A percentile compares a stretch with the other conserved stretches of the same genome.
Evolutionary conservation across 2,888 invertebrate genomes (phyloP).

Genomic region (Watsonalla binaria): DNA sequence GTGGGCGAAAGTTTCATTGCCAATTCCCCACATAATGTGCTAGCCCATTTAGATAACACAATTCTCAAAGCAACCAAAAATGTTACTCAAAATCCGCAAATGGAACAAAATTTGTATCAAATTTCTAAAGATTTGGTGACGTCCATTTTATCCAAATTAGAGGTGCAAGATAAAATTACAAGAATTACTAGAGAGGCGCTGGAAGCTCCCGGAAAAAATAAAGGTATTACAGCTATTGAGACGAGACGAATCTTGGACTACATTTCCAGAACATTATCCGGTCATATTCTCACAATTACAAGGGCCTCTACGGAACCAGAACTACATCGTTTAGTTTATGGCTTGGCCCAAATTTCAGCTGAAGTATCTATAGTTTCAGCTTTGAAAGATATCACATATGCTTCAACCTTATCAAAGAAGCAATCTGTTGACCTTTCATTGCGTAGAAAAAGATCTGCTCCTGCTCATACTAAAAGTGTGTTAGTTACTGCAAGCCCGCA

Average conservation of each 20-base stretch:
- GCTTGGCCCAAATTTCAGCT: constrained; percentile 69
- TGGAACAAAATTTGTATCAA: constrained; percentile 64
- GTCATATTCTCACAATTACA: constrained; percentile 63
- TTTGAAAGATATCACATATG: constrained; percentile 66
- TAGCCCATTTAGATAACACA: constrained; percentile 59
- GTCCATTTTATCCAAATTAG: constrained; percentile 64
- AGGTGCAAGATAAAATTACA: constrained; percentile 71
- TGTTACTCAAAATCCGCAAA: constrained; percentile 63
- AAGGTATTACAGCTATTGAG: constrained; percentile 70
- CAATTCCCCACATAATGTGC: constrained; percentile 54
- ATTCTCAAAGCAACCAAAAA: constrained; percentile 59
- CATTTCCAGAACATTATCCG: constrained; percentile 65
- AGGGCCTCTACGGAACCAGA: constrained; percentile 69
- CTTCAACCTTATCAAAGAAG: constrained; percentile 62
- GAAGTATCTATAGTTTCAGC: constrained; percentile 70
- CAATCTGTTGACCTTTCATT: constrained; percentile 66
- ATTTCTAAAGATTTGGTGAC: constrained; percentile 67
- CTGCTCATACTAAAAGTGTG: constrained; percentile 13
- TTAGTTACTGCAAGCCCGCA: constrained; percentile 21
- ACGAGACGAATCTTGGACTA: constrained; percentile 69
- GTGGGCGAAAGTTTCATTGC: constrained; percentile 36
- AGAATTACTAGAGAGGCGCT: constrained; percentile 67
- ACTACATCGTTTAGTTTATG: constrained; percentile 67
- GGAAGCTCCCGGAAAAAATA: constrained; percentile 65
- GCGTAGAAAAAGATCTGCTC: constrained; percentile 52